A percentile compares a stretch with the other conserved stretches of the same genome.
These are phyloP conservation scores for Echinops telfairi DNA, from an alignment of 2,113 vertebrate genomes.

Conservation along the genomic window DNA sequence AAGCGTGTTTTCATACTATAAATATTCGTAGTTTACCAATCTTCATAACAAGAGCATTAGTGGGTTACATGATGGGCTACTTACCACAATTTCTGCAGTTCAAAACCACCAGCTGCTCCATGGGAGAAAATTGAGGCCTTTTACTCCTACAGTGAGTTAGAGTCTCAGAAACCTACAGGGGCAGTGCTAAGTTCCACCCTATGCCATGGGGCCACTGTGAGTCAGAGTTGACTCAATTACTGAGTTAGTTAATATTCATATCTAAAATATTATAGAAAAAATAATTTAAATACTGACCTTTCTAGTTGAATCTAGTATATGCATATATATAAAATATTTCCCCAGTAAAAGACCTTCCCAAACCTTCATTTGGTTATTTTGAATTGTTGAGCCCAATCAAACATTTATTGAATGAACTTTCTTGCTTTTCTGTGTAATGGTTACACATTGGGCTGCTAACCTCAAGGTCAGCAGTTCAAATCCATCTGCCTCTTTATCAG, in stretches of 20 bases:
- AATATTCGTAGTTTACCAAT: background rate
- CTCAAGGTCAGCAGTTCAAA: too few relatives aligned
- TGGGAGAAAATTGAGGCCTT: too few relatives aligned
- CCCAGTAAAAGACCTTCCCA: background rate
- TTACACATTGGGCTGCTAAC: too few relatives aligned
- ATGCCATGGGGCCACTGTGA: too few relatives aligned
- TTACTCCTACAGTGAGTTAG: too few relatives aligned
- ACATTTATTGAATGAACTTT: slow-evolving; percentile 26
- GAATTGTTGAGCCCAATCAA: slow-evolving; percentile 42
- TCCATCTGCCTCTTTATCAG: too few relatives aligned
- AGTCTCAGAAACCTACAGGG: too few relatives aligned
- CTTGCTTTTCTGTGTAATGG: slow-evolving; percentile 3
- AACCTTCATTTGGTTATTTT: background rate
- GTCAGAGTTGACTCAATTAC: background rate
- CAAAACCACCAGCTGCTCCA: too few relatives aligned
- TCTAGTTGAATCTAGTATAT: background rate
- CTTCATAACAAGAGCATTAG: too few relatives aligned
- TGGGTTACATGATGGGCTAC: too few relatives aligned
- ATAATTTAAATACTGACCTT: background rate
- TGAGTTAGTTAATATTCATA: background rate
- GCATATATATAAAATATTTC: background rate
- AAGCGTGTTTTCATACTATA: background rate
- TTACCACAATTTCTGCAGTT: too few relatives aligned
- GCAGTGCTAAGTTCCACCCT: too few relatives aligned
- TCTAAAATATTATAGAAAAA: background rate